phyloP scores from a whole-genome alignment of 2,888 invertebrate genomes.

The Ariolimax columbianus region DNA sequence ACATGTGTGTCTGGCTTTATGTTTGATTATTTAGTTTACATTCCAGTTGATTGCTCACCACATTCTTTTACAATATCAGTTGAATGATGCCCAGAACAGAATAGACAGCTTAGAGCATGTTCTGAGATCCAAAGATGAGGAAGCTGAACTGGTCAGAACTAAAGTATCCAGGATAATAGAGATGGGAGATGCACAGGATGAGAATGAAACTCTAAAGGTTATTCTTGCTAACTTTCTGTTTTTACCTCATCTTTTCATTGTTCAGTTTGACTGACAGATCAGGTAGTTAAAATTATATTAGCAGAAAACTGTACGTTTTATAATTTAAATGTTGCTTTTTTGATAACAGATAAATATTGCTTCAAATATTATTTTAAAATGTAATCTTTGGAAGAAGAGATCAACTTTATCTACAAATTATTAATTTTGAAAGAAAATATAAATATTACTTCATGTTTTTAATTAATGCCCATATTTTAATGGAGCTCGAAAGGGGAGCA shows the following conservation, averaged over 20 bases:
- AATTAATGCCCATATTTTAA: too few relatives aligned
- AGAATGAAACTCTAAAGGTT: slow-evolving; percentile 47
- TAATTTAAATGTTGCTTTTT: not conserved
- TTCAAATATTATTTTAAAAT: too few relatives aligned
- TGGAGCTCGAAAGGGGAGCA: too few relatives aligned
- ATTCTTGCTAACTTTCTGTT: not conserved
- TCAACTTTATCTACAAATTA: too few relatives aligned
- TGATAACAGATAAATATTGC: not conserved
- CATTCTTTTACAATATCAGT: not conserved
- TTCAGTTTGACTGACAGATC: not conserved
- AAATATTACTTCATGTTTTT: too few relatives aligned
- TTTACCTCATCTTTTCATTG: not conserved
- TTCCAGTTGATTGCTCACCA: not conserved
- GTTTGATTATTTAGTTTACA: too few relatives aligned
- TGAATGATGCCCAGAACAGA: slow-evolving; percentile 36
- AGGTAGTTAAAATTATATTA: not conserved
- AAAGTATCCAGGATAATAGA: slow-evolving; percentile 40
- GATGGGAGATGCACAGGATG: slow-evolving; percentile 44
- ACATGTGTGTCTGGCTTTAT: too few relatives aligned
- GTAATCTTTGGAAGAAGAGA: too few relatives aligned
- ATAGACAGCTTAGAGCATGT: slow-evolving; percentile 38
- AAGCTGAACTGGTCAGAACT: slow-evolving; percentile 31
- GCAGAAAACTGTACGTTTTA: not conserved
- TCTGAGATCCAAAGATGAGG: slow-evolving; percentile 37
- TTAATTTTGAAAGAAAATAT: too few relatives aligned